Conservation (phyloP, 2,113 vertebrate species). For the Myrmophylax atrothorax region DNA sequence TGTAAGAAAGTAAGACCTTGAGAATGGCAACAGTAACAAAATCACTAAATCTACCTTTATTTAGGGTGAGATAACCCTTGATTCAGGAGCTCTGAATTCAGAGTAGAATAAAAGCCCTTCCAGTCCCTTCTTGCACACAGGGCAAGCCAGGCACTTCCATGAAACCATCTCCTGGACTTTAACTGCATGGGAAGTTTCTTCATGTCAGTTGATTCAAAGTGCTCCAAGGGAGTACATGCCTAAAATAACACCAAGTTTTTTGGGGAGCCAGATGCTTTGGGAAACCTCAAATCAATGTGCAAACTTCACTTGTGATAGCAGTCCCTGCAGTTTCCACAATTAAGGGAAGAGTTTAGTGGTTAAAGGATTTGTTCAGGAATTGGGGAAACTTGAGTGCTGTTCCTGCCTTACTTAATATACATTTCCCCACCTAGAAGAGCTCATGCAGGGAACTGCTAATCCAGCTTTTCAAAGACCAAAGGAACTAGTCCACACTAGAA, state of each 20-base stretch:
- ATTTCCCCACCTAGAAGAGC: not conserved
- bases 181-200: not conserved
- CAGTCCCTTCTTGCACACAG: not conserved
- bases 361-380: not conserved
- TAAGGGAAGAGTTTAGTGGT: not conserved
- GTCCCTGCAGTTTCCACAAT: not conserved
- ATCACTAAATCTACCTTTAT: not conserved
- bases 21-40: not conserved
- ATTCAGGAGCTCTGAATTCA: not conserved
- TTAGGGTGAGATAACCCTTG: not conserved
- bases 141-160: not conserved
- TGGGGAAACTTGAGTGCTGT: not conserved
- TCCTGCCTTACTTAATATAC: not conserved
- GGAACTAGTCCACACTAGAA: not conserved
- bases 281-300: not conserved
- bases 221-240: not conserved
- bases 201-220: not conserved
- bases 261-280: not conserved
- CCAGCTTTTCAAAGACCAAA: not conserved
- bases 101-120: not conserved
- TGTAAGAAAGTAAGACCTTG: not conserved
- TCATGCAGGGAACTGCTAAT: not conserved
- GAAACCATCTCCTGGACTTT: rapidly evolving
- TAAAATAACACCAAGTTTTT: not conserved
- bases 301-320: not conserved